Percentiles rank a stretch among this genome's conserved stretches.
These are phyloP conservation scores for Calidris pygmaea DNA, from an alignment of 2,113 vertebrate species.

Conservation along the genomic window DNA sequence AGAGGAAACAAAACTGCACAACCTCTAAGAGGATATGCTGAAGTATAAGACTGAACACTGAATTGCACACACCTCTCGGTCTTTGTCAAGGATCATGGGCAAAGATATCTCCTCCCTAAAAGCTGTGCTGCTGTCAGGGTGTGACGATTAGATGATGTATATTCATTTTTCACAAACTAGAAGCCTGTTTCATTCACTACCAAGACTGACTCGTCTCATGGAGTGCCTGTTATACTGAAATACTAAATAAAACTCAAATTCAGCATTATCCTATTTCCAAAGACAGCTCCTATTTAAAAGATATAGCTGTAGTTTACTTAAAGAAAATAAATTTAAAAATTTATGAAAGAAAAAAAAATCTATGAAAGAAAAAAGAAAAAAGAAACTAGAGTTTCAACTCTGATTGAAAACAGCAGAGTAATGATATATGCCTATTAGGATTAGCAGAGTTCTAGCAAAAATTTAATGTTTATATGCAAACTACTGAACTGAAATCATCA, in stretches of 20 bases:
- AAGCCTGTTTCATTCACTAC: background rate
- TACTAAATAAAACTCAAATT: background rate
- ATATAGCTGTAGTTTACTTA: background rate
- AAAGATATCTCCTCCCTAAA: background rate
- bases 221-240: background rate
- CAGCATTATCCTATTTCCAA: background rate
- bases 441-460: background rate
- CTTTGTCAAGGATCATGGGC: background rate
- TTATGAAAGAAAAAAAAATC: background rate
- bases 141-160: background rate
- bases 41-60: background rate
- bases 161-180: background rate
- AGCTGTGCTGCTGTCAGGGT: background rate
- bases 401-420: background rate
- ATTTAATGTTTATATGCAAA: background rate
- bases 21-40: background rate
- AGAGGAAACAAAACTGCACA: background rate
- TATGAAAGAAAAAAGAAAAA: background rate
- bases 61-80: background rate
- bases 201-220: background rate
- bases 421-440: background rate
- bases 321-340: background rate
- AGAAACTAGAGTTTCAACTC: no score
- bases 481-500: background rate
- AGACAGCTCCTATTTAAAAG: background rate